Evolutionary conservation across 2,113 vertebrate genomes (phyloP).

Genomic region (Falco punctatus): DNA sequence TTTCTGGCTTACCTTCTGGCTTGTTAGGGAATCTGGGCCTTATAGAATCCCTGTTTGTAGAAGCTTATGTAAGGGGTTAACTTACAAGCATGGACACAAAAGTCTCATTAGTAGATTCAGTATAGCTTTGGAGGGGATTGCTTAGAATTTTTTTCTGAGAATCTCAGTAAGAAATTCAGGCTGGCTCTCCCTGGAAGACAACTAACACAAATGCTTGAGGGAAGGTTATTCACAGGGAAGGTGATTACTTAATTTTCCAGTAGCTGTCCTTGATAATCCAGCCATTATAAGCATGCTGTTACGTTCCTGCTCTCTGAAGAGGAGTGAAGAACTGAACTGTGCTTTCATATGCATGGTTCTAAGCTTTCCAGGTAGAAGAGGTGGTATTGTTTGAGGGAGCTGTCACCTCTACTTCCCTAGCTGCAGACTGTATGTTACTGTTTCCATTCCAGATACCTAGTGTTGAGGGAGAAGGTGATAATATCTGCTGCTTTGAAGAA

Average conservation of each 20-base stretch:
- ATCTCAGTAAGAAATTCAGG: background rate
- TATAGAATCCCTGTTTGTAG: background rate
- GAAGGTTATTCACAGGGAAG: background rate
- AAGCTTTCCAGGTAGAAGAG: background rate
- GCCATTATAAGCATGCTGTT: background rate
- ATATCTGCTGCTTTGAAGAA: background rate
- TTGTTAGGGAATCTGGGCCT: background rate
- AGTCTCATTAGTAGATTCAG: background rate
- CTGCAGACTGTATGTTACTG: accelerated
- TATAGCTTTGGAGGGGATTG: background rate
- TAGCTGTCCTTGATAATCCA: background rate
- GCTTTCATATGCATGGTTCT: background rate
- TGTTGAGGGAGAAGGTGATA: background rate
- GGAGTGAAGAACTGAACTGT: background rate
- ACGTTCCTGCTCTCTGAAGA: background rate
- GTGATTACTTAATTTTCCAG: background rate
- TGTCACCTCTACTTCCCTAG: background rate
- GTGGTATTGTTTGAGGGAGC: background rate
- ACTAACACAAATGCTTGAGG: background rate
- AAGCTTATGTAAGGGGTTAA: background rate
- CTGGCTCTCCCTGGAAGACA: background rate
- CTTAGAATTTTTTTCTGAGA: background rate
- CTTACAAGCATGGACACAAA: accelerated
- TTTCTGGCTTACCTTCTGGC: background rate
- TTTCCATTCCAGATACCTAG: background rate